Evolutionary conservation across 2,113 vertebrate species (phyloP), one percentile per base, ranked within the genome.

Genomic region (Ochotona princeps): DNA sequence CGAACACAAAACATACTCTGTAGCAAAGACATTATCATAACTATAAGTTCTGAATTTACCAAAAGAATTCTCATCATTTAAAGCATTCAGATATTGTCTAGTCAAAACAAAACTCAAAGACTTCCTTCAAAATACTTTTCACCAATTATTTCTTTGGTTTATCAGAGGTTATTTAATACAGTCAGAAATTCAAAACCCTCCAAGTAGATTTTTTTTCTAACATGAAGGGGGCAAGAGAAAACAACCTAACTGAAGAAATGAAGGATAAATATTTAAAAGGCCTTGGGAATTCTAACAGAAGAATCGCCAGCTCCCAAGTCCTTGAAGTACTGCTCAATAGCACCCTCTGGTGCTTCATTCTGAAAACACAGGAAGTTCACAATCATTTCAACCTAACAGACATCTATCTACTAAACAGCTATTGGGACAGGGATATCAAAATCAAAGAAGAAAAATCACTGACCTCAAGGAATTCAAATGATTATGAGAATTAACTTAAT

Each of bases 291-390:
- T 93, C 69, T 73, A 73, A 61, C 54, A 57, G 54, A 57, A 44
- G 54, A 57, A 57, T 15, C 14, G 54, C 54, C 54, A 57, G 38
- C 38, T 44, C 38, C 38, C 38, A 44, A 44, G 38, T 44, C 38
- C 38, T 44, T 44, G 38, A 44, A 44, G 38, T 44, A 44, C 38
- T 44, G 38, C 38, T 44, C 38, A 95, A 96, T 1, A 78, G 89
- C 94, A 84, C 94, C 87, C 95, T 81, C 96, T 93, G 90, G 86
- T 74, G 91, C 94, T 92, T 74, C 8, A 91, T 61, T 84, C 84
- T 61, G 38, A 44, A 89, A 76, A 84, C 5, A 61, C 28, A 91
- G 2, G 76, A 93, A 73, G 15, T 75, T 94, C 91, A 87, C 28
- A 44, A 3, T 6, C 38, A 89, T 75, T 87, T 89, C 65, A 85